Conservation (phyloP, 2,888 invertebrate genomes). For the Leptinotarsa tumamoca region DNA sequence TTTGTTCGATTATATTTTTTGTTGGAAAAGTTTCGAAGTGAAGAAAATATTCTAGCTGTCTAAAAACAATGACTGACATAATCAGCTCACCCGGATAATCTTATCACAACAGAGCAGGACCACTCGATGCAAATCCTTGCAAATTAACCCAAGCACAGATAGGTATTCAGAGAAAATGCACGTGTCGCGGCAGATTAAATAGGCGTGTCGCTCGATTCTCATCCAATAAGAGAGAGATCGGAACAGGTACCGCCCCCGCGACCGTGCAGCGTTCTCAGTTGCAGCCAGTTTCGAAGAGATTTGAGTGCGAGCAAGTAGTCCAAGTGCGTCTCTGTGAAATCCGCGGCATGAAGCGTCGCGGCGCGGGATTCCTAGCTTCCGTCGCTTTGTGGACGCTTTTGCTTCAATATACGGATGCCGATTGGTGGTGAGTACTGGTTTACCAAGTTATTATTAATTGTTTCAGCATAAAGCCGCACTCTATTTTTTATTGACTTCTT, state of each 20-base stretch:
- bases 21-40: too few relatives aligned
- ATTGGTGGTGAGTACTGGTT: constrained; percentile 61
- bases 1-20: too few relatives aligned
- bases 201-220: constrained; percentile 51
- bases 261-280: constrained; percentile 39
- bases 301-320: constrained; percentile 38
- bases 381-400: constrained; percentile 62
- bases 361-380: constrained; percentile 61
- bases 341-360: constrained; percentile 63
- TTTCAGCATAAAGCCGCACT: too few relatives aligned
- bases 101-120: not conserved
- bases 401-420: constrained; percentile 59
- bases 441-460: not conserved
- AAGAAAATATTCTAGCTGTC: too few relatives aligned
- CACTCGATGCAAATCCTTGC: constrained; percentile 7
- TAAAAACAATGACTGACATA: too few relatives aligned
- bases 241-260: constrained; percentile 33
- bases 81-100: not conserved
- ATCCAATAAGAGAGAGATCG: constrained; percentile 47
- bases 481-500: too few relatives aligned
- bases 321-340: constrained; percentile 50
- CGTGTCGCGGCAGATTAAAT: constrained; percentile 45
- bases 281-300: constrained; percentile 43
- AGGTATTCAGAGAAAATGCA: constrained; percentile 37
- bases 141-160: constrained; percentile 4